Base-by-base conservation (phyloP, 2,888 invertebrate species). In the Celastrina argiolus region DNA sequence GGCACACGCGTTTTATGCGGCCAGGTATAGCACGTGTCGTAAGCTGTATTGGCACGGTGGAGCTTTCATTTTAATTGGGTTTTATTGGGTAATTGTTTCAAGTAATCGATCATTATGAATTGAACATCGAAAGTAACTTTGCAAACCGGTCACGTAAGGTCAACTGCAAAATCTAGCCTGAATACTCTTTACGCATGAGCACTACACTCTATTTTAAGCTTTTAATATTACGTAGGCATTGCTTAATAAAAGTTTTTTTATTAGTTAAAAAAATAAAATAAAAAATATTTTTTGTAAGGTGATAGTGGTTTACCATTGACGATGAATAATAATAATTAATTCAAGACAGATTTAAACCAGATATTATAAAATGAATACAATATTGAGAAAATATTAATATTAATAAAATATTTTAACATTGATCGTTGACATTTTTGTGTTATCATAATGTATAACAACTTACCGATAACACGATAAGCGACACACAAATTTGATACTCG, bases 1-100 rank as follows among this genome's bases (percentile, higher is more conserved):
- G 26, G 14, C 61, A 31, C 31, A 5, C 31, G 61, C 39, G 31
- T 61, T 67, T 64, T 63, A 66, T 63, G 68, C 64, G 67, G 69
- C 68, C 69, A 63, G 70, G 39, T 65, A 69, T 51, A 64, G 65
- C 69, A 70, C 68, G 70, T 70, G 70, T 71, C 68, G 71, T 66
- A 71, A 70, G 66, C 72, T 68, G 64, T 28, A 56, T 26, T 26
- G 31, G 18, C 39, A 59, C 42, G 5, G 12, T 34, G 45, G 14
- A 59, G 65, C 65, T 65, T 59, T 58, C 59, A 65, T 59, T 59
- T 42, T 31, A 59, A 34, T 18, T 58, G 6, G 18, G 10, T 56
- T 10, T 26, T 31, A 58, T 58, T 58, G 58, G 16, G 31, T 36
- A 61, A 36, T 39, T 39, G 36, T 59, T 14, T 26, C 3, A 39